phyloP scores from a whole-genome alignment of 2,113 vertebrate species.

The Danio rerio region DNA sequence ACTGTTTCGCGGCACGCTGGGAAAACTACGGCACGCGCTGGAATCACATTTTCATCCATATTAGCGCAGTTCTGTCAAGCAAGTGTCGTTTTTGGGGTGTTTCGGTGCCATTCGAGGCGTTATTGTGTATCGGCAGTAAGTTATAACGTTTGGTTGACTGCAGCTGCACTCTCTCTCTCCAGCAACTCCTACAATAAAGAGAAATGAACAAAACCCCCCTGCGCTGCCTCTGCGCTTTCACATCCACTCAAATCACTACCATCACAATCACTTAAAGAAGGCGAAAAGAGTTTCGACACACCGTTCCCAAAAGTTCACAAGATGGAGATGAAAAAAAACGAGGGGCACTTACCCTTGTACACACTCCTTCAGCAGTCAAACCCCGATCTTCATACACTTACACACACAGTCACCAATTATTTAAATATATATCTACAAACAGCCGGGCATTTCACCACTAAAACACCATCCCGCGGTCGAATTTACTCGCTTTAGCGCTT shows the following conservation, averaged over 20 bases:
- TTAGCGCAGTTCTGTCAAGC: neutral
- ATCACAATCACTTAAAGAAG: constrained; percentile 10
- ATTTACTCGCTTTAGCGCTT: constrained; percentile 44
- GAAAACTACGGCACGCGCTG: constrained; percentile 37
- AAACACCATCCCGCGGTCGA: constrained; percentile 48
- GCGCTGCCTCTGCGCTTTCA: constrained; percentile 27
- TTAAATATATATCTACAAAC: constrained; percentile 71
- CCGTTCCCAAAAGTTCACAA: constrained; percentile 59
- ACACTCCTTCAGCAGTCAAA: constrained; percentile 63
- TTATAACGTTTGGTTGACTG: constrained; percentile 34
- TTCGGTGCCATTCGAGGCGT: constrained; percentile 10
- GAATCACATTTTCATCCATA: constrained; percentile 16
- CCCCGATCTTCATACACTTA: constrained; percentile 64
- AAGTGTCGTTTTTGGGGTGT: constrained; percentile 9
- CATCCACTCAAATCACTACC: constrained; percentile 33
- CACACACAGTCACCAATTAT: constrained; percentile 64
- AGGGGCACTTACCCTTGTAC: constrained; percentile 65
- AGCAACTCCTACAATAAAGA: constrained; percentile 64
- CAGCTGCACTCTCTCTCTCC: constrained; percentile 41
- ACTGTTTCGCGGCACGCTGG: constrained; percentile 20
- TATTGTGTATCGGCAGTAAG: constrained; percentile 44
- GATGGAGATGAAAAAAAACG: constrained; percentile 53
- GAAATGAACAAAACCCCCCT: constrained; percentile 58
- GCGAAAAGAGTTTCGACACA: constrained; percentile 26
- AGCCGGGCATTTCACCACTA: constrained; percentile 61